phyloP scores from a whole-genome alignment of 2,888 invertebrate species.

The Drosophila nigricruria region DNA sequence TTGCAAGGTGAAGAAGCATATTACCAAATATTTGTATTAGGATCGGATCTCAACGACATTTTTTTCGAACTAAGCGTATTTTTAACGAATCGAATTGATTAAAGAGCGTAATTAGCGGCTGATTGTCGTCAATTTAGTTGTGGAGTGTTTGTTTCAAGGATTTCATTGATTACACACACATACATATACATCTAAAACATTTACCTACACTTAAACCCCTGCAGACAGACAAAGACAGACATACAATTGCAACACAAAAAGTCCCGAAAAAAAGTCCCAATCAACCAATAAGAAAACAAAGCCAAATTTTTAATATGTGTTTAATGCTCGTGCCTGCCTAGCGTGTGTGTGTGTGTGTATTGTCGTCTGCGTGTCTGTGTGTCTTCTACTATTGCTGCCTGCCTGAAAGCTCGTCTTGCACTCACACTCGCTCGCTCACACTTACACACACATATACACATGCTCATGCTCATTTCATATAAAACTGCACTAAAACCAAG shows the following conservation, averaged over 20 bases:
- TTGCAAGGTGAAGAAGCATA: conserved; percentile 73
- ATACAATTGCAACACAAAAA: conserved; percentile 45
- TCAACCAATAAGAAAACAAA: conserved; percentile 53
- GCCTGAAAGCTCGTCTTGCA: conserved; percentile 37
- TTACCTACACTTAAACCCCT: conserved; percentile 13
- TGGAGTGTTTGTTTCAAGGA: conserved; percentile 18
- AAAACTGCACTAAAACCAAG: conserved; percentile 14
- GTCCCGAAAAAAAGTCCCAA: conserved; percentile 63
- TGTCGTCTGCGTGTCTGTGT: conserved; percentile 2
- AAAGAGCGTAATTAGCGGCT: conserved; percentile 29
- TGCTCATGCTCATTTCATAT: conserved; percentile 13
- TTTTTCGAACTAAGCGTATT: conserved; percentile 30
- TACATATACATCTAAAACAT: neutral
- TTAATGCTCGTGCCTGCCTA: conserved; percentile 40
- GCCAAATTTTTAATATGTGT: conserved; percentile 17
- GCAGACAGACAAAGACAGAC: conserved; percentile 22
- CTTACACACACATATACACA: conserved; percentile 12
- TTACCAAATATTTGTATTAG: conserved; percentile 74
- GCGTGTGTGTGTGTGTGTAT: conserved; percentile 6
- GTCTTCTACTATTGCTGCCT: conserved; percentile 39
- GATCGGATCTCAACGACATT: conserved; percentile 9
- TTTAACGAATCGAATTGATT: conserved; percentile 27
- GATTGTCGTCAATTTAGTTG: conserved; percentile 18
- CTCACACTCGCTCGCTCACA: conserved; percentile 17
- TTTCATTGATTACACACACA: conserved; percentile 5